Percentiles rank a stretch among this genome's conserved stretches.
These are phyloP conservation scores for Apotomis turbidana DNA, from an alignment of 2,888 invertebrate genomes.

Conservation along the genomic window DNA sequence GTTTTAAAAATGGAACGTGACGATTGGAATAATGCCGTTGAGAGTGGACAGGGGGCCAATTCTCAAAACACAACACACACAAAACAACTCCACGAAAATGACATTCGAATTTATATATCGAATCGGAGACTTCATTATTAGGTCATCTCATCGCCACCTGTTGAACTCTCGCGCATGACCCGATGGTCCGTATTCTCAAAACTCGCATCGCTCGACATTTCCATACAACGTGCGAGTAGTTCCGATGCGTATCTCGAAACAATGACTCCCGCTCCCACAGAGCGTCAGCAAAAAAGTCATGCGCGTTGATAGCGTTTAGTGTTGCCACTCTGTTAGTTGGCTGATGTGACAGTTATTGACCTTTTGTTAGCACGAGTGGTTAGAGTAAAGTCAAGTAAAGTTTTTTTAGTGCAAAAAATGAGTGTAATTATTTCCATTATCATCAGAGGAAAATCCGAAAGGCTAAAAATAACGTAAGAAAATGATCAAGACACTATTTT, in stretches of 20 bases:
- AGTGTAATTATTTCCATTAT: too few relatives aligned
- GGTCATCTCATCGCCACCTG: constrained; percentile 12
- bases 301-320: constrained; percentile 35
- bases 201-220: constrained; percentile 23
- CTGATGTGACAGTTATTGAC: constrained; percentile 15
- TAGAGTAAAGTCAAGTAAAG: too few relatives aligned
- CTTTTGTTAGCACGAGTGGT: background rate
- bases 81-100: too few relatives aligned
- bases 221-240: constrained; percentile 58
- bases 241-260: constrained; percentile 65
- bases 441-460: too few relatives aligned
- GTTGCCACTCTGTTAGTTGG: constrained; percentile 7
- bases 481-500: too few relatives aligned
- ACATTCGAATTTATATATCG: background rate
- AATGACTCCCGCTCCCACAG: constrained; percentile 54
- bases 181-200: constrained; percentile 7
- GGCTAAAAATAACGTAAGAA: too few relatives aligned
- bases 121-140: background rate
- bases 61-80: background rate
- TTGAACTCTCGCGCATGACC: constrained; percentile 14
- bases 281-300: constrained; percentile 51
- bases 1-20: constrained; percentile 42
- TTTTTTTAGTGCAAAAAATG: too few relatives aligned
- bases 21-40: constrained; percentile 49
- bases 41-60: background rate